phyloP scores from a whole-genome alignment of 1,140 invertebrate species.

The Drosophila suzukii region DNA sequence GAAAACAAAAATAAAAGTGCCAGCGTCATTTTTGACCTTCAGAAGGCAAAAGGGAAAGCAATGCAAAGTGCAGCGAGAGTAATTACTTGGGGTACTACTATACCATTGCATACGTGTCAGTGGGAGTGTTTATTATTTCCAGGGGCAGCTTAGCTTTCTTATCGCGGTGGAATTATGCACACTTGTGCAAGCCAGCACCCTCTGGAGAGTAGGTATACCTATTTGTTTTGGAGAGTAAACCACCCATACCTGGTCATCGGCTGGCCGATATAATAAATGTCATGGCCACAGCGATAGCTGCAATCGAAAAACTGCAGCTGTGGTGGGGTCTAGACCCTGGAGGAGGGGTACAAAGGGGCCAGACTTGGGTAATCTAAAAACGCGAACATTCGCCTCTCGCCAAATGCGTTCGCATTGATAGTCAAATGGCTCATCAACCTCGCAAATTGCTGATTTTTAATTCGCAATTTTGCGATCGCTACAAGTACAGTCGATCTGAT shows the following conservation, averaged over 20 bases:
- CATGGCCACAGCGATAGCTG: slow-evolving; percentile 49
- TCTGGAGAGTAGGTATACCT: slow-evolving; percentile 8
- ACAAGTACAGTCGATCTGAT: slow-evolving; percentile 6
- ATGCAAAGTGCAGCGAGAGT: slow-evolving; percentile 24
- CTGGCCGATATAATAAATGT: slow-evolving; percentile 59
- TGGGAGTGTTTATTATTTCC: slow-evolving; percentile 8
- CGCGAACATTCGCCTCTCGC: slow-evolving; percentile 2
- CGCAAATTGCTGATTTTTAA: slow-evolving; percentile 1
- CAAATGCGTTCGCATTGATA: slow-evolving; percentile 27
- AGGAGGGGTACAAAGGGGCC: neutral
- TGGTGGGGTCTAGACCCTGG: neutral
- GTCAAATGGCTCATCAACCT: slow-evolving; percentile 21
- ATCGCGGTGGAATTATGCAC: slow-evolving; percentile 29
- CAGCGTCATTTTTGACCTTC: slow-evolving; percentile 61
- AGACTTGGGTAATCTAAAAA: slow-evolving; percentile 10
- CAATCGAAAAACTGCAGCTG: slow-evolving; percentile 15
- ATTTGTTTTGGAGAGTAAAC: slow-evolving; percentile 4
- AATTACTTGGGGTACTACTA: slow-evolving; percentile 11
- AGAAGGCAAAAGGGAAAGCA: slow-evolving; percentile 66
- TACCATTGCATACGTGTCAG: slow-evolving; percentile 33
- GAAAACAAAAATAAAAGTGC: slow-evolving; percentile 54
- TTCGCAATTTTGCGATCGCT: neutral
- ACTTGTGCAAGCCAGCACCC: slow-evolving; percentile 9
- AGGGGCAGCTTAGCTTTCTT: slow-evolving; percentile 18
- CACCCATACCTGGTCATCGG: slow-evolving; percentile 31